Base-by-base conservation (phyloP, 2,113 vertebrate species). In the Heteronetta atricapilla region DNA sequence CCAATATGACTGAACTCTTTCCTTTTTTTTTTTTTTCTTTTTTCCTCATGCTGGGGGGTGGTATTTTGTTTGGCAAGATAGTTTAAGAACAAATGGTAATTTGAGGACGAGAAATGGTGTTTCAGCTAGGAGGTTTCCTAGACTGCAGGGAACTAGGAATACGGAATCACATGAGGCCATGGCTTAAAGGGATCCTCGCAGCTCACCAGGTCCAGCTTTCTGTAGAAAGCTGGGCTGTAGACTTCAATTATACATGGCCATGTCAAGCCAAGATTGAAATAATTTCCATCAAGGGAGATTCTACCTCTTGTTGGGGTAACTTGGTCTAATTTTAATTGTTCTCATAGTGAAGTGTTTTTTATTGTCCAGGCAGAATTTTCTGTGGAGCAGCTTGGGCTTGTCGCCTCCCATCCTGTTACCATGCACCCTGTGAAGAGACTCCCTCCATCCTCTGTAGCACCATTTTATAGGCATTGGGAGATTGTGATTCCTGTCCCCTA, bases 51-150 rank as follows among this genome's bases (percentile, higher is more conserved):
- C 34, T 17, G 56, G 58, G 38, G 26, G 34, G 17, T 60, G 9
- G 31, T 70, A 13, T 59, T 89, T 90, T 81, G 10, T 84, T 90
- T 63, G 28, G 25, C 86, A 91, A 63, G 60, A 18, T 73, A 69
- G 46, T 74, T 81, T 21, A 64, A 86, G 48, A 90, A 59, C 67
- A 96, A 83, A 58, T n/a, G n/a, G 52, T 88, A 80, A 68, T 66
- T 56, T 84, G 44, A 29, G 67, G 42, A 60, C 93, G 76, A 95
- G 72, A 91, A 91, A 36, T 11, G 17, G 48, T 80, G 75, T 60
- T 93, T 96, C 90, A 95, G 59, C 50, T 52, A 62, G 69, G 70
- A 89, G 29, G 40, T 82, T 90, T 89, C 69, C 50, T 66, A 82
- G 91, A 91, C 62, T 50, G 13, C 36, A 55, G 36, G 14, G 55